Base-by-base conservation (phyloP, 2,113 vertebrate genomes). In the Danionella cerebrum region DNA sequence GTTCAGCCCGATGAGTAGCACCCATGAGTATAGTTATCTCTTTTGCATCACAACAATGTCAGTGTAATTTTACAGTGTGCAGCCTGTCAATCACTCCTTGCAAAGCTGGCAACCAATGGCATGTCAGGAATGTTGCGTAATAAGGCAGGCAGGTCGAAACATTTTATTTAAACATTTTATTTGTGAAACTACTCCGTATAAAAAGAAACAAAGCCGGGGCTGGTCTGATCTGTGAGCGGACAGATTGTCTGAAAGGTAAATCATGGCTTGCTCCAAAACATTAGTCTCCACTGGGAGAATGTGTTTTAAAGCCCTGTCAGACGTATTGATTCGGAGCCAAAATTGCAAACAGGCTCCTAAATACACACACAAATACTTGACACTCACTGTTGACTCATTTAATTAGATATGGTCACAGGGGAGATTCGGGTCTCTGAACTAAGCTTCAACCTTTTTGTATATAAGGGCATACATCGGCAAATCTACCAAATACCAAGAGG, bases 251-350 rank as follows among this genome's bases (percentile, higher is more conserved):
- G 58, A 44, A 64, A 48, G 42, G 60, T 64, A 64, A 48, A 48
- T 48, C 58, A 62, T 22, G 29, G 60, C 13, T 48, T 36, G 42
- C 31, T 64, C 41, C 9, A 64, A 48, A 64, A 50, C 60, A 48
- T 48, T 35, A 64, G 60, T 29, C 60, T 22, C 60, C 60, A 64
- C 36, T 21, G 29, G 59, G 60, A 64, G 44, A 64, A 50, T 50
- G 60, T 64, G 60, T 64, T 64, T 64, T 64, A 64, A 64, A 64
- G 44, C 44, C 60, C 60, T 64, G 60, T 50, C 60, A 35, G 44
- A 50, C 27, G 33, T 64, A 64, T 64, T 19, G 60, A 64, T 64
- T 44, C 44, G 11, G 27, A 36, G 60, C 60, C 60, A 50, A 64
- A 64, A 48, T 48, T 64, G 60, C 60, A 64, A 42, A 36, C 44